Evolutionary conservation across 2,113 vertebrate genomes (phyloP), one percentile per base, ranked within the genome.

Genomic region (Cyanistes caeruleus): DNA sequence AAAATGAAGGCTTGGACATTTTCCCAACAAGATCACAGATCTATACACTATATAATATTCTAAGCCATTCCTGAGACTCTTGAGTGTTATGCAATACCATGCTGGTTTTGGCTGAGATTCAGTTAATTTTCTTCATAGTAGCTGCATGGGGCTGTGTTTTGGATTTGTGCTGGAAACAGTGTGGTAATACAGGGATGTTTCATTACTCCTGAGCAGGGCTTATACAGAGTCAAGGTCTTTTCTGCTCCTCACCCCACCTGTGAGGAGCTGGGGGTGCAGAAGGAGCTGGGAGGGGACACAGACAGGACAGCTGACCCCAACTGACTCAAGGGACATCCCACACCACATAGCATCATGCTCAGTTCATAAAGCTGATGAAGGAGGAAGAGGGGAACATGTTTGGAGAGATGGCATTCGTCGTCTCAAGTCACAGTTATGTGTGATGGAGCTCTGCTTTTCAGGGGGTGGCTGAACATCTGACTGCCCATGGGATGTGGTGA

Each of bases 371-470:
- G 37, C 31, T 73, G 37, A 5, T 20, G 35, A 60, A 52, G 39
- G 18, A 83, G 21, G 41, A 68, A 25, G 46, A 11, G 3, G 3
- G 5, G 7, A 5, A 31, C 37, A 23, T 30, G 5, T 73, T 46
- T 75, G n/a, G 39, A 51, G 51, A 73, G 35, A 65, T 16, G 44
- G 20, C 16, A 46, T 75, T 53, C 24, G 11, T 46, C 21, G 53
- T 53, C 39, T 19, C 20, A 53, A 68, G 39, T 39, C 46, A 89
- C 24, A 37, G 12, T 23, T 33, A 44, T 0, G 0, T 0, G 8
- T 31, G n/a, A 60, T 21, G 20, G 25, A 75, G n/a, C 16, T 20
- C 24, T n/a, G 39, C 37, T 76, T 53, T 68, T 17, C 53, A 25
- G 39, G 31, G n/a, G 3, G 10, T 27, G 21, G 56, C 30, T 62